Conservation (phyloP, 2,888 invertebrate species). For the Hedya salicella region DNA sequence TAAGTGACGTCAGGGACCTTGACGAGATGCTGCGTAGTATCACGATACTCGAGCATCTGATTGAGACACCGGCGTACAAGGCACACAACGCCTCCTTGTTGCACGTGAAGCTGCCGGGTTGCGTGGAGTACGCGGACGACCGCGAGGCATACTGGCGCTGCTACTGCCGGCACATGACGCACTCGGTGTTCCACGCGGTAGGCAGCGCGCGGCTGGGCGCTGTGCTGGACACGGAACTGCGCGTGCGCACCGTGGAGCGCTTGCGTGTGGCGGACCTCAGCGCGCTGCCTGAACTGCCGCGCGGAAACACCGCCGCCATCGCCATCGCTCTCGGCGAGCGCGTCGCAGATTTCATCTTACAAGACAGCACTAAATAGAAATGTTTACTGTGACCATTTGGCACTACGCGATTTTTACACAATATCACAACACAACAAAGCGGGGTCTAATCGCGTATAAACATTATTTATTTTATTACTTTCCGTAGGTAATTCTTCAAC, state of each 20-base stretch:
- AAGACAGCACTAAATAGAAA: slow-evolving; percentile 40
- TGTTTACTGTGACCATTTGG: too few relatives aligned
- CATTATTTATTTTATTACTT: too few relatives aligned
- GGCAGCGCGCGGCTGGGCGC: slow-evolving; percentile 61
- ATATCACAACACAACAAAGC: too few relatives aligned
- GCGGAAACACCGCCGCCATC: slow-evolving; percentile 64
- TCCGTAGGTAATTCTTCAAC: too few relatives aligned
- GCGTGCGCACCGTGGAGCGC: slow-evolving; percentile 57
- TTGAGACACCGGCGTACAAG: slow-evolving; percentile 51
- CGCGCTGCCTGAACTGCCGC: slow-evolving; percentile 56
- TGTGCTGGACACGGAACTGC: slow-evolving; percentile 61
- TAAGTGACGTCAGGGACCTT: slow-evolving; percentile 59
- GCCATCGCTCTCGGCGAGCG: slow-evolving; percentile 66
- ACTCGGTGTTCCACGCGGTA: slow-evolving; percentile 61
- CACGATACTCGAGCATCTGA: slow-evolving; percentile 57
- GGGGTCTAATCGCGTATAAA: too few relatives aligned
- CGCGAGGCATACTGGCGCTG: slow-evolving; percentile 62
- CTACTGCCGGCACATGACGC: slow-evolving; percentile 66
- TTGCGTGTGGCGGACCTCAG: slow-evolving; percentile 65
- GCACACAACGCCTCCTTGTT: slow-evolving; percentile 54
- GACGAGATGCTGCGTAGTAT: slow-evolving; percentile 57
- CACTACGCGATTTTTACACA: too few relatives aligned
- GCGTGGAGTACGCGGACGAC: slow-evolving; percentile 50
- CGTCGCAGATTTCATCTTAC: slow-evolving; percentile 56
- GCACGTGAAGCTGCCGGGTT: slow-evolving; percentile 53